Evolutionary conservation across 2,113 vertebrate genomes (phyloP).

Genomic region (Callithrix jacchus): DNA sequence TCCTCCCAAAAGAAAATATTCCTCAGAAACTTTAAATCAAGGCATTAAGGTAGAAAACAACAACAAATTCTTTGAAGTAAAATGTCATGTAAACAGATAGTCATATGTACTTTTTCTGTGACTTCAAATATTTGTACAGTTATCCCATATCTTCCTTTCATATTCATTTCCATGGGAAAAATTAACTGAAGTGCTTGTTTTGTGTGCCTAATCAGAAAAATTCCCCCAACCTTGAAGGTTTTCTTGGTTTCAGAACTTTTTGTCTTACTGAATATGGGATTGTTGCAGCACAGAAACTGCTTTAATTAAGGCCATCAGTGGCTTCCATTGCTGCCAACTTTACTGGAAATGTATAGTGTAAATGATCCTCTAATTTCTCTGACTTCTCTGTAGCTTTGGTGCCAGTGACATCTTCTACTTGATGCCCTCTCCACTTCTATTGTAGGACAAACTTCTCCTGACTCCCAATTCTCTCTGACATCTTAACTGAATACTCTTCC

Average conservation of each 20-base stretch:
- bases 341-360: not conserved
- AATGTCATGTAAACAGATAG: slow-evolving; percentile 14
- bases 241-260: slow-evolving; percentile 12
- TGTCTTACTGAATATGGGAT: not conserved
- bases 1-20: slow-evolving; percentile 19
- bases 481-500: not conserved
- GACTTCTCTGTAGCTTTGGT: not conserved
- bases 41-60: not conserved
- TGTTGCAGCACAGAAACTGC: not conserved
- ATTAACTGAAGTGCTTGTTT: not conserved
- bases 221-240: not conserved
- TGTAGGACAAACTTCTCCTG: not conserved
- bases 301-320: not conserved
- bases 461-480: not conserved
- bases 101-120: not conserved
- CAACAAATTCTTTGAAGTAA: not conserved
- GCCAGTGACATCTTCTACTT: not conserved
- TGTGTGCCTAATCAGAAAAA: not conserved
- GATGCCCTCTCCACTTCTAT: not conserved
- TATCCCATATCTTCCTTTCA: not conserved
- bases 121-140: slow-evolving; percentile 3
- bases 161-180: not conserved
- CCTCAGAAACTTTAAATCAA: slow-evolving; percentile 43
- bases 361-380: not conserved
- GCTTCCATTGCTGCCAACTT: not conserved